Evolutionary conservation across 2,888 invertebrate species (phyloP).

Genomic region (Erynnis tages): DNA sequence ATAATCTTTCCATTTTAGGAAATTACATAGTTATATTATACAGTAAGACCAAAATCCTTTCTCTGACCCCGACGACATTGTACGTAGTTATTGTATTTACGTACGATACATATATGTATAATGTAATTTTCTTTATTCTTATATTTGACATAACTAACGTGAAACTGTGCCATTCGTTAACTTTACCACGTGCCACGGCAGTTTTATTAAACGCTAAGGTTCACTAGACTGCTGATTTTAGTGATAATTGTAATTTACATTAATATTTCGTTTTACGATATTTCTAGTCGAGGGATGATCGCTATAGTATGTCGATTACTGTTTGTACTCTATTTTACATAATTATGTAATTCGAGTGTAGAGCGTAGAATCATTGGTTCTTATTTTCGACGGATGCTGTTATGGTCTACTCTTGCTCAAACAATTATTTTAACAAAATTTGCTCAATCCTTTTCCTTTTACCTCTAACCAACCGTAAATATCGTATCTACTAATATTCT

Average conservation of each 20-base stretch:
- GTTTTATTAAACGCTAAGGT: conserved; percentile 69
- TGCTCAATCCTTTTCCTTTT: conserved; percentile 69
- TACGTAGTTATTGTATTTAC: conserved; percentile 50
- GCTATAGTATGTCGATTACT: conserved; percentile 66
- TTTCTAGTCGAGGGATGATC: conserved; percentile 77
- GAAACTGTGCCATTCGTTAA: conserved; percentile 81
- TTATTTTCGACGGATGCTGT: conserved; percentile 67
- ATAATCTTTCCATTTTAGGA: conserved; percentile 3
- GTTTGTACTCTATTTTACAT: conserved; percentile 48
- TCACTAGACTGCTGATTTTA: conserved; percentile 78
- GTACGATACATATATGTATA: conserved; percentile 45
- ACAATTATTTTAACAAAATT: conserved; percentile 72
- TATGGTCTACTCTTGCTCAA: conserved; percentile 74
- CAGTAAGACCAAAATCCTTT: conserved; percentile 35
- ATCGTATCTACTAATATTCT: conserved; percentile 26
- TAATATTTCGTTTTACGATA: conserved; percentile 63
- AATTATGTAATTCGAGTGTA: conserved; percentile 46
- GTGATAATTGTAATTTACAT: conserved; percentile 63
- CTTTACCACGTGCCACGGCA: conserved; percentile 78
- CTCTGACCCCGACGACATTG: conserved; percentile 47
- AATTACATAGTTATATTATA: conserved; percentile 5
- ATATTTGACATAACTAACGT: conserved; percentile 77
- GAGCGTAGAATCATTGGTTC: conserved; percentile 41
- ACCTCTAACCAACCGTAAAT: conserved; percentile 15
- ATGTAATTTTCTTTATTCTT: conserved; percentile 63